These are phyloP conservation scores for Cerastis rubricosa DNA, from an alignment of 2,888 invertebrate genomes.

Conservation along the genomic window DNA sequence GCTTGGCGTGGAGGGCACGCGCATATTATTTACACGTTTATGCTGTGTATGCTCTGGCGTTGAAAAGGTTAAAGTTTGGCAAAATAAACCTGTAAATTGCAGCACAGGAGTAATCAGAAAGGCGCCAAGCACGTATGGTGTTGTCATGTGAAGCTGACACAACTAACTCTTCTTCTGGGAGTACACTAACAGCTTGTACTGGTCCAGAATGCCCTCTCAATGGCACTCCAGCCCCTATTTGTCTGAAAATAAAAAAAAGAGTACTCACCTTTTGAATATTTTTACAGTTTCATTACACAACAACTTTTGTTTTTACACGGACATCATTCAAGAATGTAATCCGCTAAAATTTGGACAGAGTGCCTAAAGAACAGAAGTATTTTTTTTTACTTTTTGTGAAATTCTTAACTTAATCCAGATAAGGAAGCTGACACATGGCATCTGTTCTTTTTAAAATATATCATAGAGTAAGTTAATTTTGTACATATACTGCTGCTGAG, in stretches of 20 bases:
- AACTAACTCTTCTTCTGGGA: conserved; percentile 91
- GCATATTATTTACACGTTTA: no score
- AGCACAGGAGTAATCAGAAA: conserved; percentile 93
- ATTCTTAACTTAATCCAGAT: background rate
- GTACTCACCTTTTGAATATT: background rate
- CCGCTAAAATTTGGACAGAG: background rate
- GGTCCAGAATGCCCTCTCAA: conserved; percentile 94
- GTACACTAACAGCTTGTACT: conserved; percentile 93
- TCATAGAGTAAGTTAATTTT: background rate
- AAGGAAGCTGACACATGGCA: background rate
- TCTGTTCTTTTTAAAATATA: background rate
- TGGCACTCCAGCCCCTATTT: conserved; percentile 91
- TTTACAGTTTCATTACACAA: background rate
- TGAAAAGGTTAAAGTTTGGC: no score
- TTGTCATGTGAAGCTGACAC: conserved; percentile 94
- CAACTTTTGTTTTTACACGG: background rate
- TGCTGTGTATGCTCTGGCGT: no score
- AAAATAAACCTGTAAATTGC: conserved; percentile 91
- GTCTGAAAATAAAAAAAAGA: conserved; percentile 71
- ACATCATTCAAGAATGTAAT: background rate
- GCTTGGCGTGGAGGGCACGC: no score
- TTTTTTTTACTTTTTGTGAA: background rate
- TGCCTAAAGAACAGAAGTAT: background rate
- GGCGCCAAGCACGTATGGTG: conserved; percentile 94
- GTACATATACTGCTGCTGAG: background rate